Evolutionary conservation across 2,797 vertebrate genomes (phyloP).

Genomic region (Galaxias olidus): DNA sequence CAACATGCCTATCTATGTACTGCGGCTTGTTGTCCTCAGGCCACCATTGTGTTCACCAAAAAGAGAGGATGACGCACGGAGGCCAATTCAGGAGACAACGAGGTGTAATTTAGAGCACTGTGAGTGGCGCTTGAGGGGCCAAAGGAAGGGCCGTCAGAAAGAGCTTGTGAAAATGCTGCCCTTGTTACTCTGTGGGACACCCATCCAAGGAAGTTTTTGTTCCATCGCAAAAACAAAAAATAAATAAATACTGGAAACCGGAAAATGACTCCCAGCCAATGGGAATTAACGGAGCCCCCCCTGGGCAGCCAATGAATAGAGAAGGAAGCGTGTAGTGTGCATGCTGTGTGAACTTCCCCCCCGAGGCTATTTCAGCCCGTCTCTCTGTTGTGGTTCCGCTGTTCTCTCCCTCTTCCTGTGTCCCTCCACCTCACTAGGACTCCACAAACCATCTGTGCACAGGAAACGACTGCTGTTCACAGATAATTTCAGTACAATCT

Average conservation of each 20-base stretch:
- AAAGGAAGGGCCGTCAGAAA: slow-evolving; percentile 24
- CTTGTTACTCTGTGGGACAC: slow-evolving; percentile 53
- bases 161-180: slow-evolving; percentile 44
- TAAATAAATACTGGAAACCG: slow-evolving; percentile 31
- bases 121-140: slow-evolving; percentile 26
- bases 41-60: slow-evolving; percentile 22
- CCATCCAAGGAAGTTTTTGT: slow-evolving; percentile 60
- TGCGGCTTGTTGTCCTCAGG: no score
- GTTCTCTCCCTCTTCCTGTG: slow-evolving; percentile 33
- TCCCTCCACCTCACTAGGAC: slow-evolving; percentile 37
- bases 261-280: slow-evolving; percentile 48
- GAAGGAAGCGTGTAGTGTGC: slow-evolving; percentile 39
- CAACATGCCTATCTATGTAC: no score
- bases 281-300: slow-evolving; percentile 35
- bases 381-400: no score
- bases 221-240: slow-evolving; percentile 43
- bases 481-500: slow-evolving; percentile 43
- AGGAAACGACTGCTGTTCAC: slow-evolving; percentile 40
- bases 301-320: slow-evolving; percentile 57
- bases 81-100: slow-evolving; percentile 22
- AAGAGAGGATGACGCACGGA: slow-evolving; percentile 17
- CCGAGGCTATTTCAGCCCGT: slow-evolving; percentile 51
- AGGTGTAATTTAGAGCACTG: slow-evolving; percentile 52
- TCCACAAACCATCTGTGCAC: slow-evolving; percentile 32
- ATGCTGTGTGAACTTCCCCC: slow-evolving; percentile 62